Evolutionary conservation across 2,888 invertebrate genomes (phyloP).

Genomic region (Branchinecta sandiegonensis): DNA sequence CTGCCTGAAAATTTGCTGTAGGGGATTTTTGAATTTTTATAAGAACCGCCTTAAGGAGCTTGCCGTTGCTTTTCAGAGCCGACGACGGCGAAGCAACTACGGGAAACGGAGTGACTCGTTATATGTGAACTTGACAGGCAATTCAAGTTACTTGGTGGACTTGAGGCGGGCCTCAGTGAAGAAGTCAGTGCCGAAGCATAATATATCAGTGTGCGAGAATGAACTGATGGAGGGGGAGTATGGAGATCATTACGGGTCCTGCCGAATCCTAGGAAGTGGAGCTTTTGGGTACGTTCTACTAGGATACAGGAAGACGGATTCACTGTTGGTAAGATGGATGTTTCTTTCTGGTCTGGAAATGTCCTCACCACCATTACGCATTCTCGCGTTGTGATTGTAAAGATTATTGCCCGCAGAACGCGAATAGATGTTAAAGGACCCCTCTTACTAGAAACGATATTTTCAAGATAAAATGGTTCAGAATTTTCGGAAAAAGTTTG

Average conservation of each 20-base stretch:
- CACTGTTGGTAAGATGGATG: slow-evolving; percentile 35
- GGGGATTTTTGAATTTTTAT: too few species aligned
- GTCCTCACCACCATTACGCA: too few species aligned
- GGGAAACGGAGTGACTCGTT: slow-evolving; percentile 1
- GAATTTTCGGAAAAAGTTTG: too few species aligned
- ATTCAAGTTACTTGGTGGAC: slow-evolving; percentile 9
- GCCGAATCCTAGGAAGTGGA: slow-evolving; percentile 45
- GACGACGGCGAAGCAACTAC: neutral
- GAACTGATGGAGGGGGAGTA: slow-evolving; percentile 14
- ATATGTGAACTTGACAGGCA: slow-evolving; percentile 5
- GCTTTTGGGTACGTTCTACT: slow-evolving; percentile 57
- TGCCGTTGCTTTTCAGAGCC: neutral
- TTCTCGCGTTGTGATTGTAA: too few species aligned
- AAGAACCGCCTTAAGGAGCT: neutral
- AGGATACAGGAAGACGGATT: slow-evolving; percentile 46
- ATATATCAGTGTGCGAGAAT: slow-evolving; percentile 9
- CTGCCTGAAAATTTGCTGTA: too few species aligned
- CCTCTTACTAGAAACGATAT: too few species aligned
- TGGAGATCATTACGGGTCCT: neutral
- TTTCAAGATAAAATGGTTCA: too few species aligned
- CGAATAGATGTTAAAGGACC: too few species aligned
- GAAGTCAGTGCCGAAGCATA: slow-evolving; percentile 1
- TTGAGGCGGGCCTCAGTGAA: neutral
- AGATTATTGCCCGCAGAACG: too few species aligned
- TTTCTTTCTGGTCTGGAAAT: neutral